Evolutionary conservation across 2,888 invertebrate species (phyloP).

Genomic region (Cantharis flavilabris): DNA sequence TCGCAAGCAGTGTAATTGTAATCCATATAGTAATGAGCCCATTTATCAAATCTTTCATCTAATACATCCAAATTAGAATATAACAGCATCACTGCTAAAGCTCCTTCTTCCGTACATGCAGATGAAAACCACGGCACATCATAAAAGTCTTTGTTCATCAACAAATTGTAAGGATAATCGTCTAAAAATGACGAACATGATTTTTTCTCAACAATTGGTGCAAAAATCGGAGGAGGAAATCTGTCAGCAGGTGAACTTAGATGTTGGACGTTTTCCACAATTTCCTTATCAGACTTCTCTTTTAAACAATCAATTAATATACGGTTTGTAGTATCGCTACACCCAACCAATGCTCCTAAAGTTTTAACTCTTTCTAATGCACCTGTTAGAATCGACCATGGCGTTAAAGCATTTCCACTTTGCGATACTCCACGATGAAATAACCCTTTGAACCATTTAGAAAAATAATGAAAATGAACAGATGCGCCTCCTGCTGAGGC

Average conservation of each 20-base stretch:
- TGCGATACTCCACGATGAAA: slow-evolving; percentile 65
- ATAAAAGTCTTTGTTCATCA: slow-evolving; percentile 63
- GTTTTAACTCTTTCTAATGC: slow-evolving; percentile 63
- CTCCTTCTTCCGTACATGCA: slow-evolving; percentile 72
- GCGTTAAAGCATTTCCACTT: slow-evolving; percentile 67
- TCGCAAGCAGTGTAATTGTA: not conserved
- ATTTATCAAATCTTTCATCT: not conserved
- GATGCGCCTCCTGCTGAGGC: slow-evolving; percentile 73
- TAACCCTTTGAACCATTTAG: slow-evolving; percentile 60
- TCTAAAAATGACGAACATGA: slow-evolving; percentile 66
- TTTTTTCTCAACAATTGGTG: slow-evolving; percentile 68
- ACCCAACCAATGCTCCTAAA: slow-evolving; percentile 65
- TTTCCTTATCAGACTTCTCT: slow-evolving; percentile 60
- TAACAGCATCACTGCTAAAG: slow-evolving; percentile 65
- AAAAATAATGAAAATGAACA: slow-evolving; percentile 71
- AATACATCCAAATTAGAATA: not conserved
- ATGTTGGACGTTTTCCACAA: slow-evolving; percentile 56
- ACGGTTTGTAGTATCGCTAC: slow-evolving; percentile 57
- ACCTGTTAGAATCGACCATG: slow-evolving; percentile 58
- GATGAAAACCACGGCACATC: slow-evolving; percentile 72
- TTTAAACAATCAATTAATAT: slow-evolving; percentile 66
- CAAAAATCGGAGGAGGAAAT: slow-evolving; percentile 58
- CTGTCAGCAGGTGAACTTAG: slow-evolving; percentile 61
- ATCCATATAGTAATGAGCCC: not conserved
- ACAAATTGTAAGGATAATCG: slow-evolving; percentile 66